Evolutionary conservation across 2,888 invertebrate species (phyloP).

Genomic region (Tortricodes alternella): DNA sequence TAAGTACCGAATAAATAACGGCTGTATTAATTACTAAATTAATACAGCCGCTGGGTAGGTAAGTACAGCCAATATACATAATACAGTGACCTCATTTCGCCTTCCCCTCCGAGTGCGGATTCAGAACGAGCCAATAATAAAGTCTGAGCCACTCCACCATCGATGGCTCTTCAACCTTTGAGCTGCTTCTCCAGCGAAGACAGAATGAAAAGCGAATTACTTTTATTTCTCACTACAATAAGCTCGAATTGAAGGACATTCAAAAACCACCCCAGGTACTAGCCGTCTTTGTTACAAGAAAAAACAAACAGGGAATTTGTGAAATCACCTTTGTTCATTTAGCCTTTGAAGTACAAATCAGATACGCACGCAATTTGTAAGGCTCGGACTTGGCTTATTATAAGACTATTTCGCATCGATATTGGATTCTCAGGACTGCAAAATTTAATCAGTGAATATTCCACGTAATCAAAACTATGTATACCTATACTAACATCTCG

Average conservation of each 20-base stretch:
- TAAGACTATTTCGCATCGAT: constrained; percentile 12
- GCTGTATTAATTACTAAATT: constrained; percentile 19
- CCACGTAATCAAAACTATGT: too few species aligned
- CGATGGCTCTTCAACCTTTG: constrained; percentile 71
- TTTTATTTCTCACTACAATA: constrained; percentile 65
- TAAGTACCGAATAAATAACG: constrained; percentile 10
- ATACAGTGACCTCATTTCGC: constrained; percentile 67
- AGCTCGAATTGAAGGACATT: constrained; percentile 51
- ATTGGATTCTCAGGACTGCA: constrained; percentile 7
- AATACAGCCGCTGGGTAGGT: constrained; percentile 23
- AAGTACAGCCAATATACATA: constrained; percentile 33
- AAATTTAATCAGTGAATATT: constrained; percentile 15
- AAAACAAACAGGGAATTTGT: constrained; percentile 51
- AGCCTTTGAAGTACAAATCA: constrained; percentile 43
- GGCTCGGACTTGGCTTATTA: constrained; percentile 13
- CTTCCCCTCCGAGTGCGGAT: constrained; percentile 60
- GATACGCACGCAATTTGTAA: constrained; percentile 43
- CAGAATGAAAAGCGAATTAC: constrained; percentile 72
- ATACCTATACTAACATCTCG: too few species aligned
- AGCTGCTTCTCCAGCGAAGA: constrained; percentile 62
- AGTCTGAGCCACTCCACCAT: constrained; percentile 69
- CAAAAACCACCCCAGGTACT: constrained; percentile 50
- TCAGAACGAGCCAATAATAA: constrained; percentile 75
- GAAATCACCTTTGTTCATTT: constrained; percentile 59
- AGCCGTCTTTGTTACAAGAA: constrained; percentile 51